Base-by-base conservation (phyloP, 2,113 vertebrate species). In the Gymnocephalus cernua region DNA sequence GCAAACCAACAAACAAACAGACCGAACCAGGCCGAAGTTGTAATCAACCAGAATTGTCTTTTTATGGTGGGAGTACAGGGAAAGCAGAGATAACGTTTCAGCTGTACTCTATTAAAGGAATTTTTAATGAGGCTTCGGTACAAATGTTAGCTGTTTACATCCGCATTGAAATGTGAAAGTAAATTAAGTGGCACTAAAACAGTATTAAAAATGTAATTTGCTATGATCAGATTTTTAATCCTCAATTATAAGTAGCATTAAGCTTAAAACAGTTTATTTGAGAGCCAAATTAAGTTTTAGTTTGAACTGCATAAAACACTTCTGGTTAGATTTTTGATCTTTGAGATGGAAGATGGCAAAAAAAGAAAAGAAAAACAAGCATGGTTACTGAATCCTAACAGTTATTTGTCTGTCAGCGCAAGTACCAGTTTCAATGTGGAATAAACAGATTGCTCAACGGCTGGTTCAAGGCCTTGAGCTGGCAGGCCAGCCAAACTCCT, bases 361-460 rank as follows among this genome's bases (percentile, higher is more conserved):
- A 32, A 25, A 44, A 78, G 57, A 53, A 61, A 18, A 27, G 48
- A 54, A 74, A 53, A 74, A 66, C 23, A 29, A 54, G 18, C 23
- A 48, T 50, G 29, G 29, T n/a, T 15, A 12, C 27, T 25, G 45
- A 79, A 45, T 82, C 45, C 54, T 76, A 76, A 73, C 64, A 27
- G 72, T 70, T 83, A 73, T 89, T 78, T 88, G 65, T 86, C 82
- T 72, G 58, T 83, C 75, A 69, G 59, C 77, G 73, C 45, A 50
- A 74, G 51, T 63, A 77, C 82, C 67, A 73, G 64, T 86, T 81
- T 83, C 76, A 83, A 67, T 51, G 73, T 68, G 70, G 83, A 83
- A 86, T 86, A 90, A 91, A 90, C 90, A 92, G 80, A 89, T 90
- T 92, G 92, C 89, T 89, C 79, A 86, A 88, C 69, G 89, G 76